Evolutionary conservation across 2,888 invertebrate species (phyloP).

Genomic region (Dolichopus griseipennis): DNA sequence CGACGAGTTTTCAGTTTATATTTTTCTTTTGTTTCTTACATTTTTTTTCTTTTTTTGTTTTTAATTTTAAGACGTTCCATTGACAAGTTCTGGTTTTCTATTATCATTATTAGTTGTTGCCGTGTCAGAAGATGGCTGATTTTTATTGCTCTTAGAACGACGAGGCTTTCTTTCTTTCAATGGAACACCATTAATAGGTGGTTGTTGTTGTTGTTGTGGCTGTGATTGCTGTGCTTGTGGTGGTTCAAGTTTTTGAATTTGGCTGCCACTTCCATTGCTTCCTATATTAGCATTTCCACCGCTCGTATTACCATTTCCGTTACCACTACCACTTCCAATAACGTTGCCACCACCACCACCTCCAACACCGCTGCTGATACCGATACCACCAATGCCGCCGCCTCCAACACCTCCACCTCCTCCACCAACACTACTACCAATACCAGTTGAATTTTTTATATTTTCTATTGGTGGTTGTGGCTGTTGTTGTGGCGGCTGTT

Average conservation of each 20-base stretch:
- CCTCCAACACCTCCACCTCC: slow-evolving; percentile 29
- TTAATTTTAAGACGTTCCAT: slow-evolving; percentile 41
- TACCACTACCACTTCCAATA: slow-evolving; percentile 21
- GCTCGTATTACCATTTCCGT: slow-evolving; percentile 16
- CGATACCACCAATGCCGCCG: slow-evolving; percentile 16
- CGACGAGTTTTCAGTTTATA: neutral
- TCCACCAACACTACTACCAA: slow-evolving; percentile 15
- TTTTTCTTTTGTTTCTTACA: neutral
- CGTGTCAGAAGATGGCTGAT: slow-evolving; percentile 4
- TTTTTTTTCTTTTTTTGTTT: slow-evolving; percentile 16
- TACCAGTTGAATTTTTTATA: slow-evolving; percentile 8
- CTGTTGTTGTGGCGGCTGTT: neutral
- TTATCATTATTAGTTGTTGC: slow-evolving; percentile 25
- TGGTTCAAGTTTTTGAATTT: slow-evolving; percentile 27
- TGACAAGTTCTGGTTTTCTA: slow-evolving; percentile 41
- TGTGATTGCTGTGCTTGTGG: slow-evolving; percentile 32
- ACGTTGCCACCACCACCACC: slow-evolving; percentile 21
- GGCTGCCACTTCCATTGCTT: neutral
- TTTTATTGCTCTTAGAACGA: slow-evolving; percentile 21
- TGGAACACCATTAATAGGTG: slow-evolving; percentile 15
- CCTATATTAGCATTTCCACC: neutral
- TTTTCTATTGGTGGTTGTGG: slow-evolving; percentile 11
- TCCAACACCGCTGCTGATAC: slow-evolving; percentile 22
- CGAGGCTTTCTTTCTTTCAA: slow-evolving; percentile 13
- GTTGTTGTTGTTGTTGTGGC: slow-evolving; percentile 36